These are phyloP conservation scores for Nothura maculosa DNA, from an alignment of 2,797 vertebrate genomes.

Conservation along the genomic window DNA sequence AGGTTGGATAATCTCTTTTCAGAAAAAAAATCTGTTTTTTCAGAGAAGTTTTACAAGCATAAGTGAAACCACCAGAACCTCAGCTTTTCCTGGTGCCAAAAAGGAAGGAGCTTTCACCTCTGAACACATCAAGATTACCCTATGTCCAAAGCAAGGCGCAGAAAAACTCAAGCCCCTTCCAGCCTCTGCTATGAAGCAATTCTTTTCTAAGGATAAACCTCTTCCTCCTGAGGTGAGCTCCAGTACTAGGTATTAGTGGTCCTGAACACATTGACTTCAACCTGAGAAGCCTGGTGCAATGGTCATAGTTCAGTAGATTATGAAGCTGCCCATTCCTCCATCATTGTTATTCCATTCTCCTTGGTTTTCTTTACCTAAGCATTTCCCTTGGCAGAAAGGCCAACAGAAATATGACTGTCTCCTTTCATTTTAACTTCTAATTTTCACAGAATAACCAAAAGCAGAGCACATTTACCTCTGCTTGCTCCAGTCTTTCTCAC, in stretches of 20 bases:
- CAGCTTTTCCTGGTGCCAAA: accelerated
- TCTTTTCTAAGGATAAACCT: not conserved
- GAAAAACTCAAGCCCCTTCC: not conserved
- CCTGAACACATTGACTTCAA: not conserved
- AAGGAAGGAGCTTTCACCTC: not conserved
- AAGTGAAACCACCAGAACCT: not conserved
- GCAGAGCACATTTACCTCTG: accelerated
- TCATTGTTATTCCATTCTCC: not conserved
- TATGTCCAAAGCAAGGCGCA: not conserved
- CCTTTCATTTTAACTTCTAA: not conserved
- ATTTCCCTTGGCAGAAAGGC: not conserved
- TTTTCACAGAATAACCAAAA: not conserved
- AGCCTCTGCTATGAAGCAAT: not conserved
- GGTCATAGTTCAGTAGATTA: accelerated
- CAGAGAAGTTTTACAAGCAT: not conserved
- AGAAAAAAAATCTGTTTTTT: not conserved
- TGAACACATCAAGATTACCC: accelerated
- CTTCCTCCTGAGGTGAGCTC: accelerated
- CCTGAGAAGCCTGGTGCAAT: not conserved
- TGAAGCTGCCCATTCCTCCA: not conserved
- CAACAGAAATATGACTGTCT: not conserved
- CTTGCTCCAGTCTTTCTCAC: not conserved
- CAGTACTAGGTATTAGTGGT: not conserved
- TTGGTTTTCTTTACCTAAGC: not conserved
- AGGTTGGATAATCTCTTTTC: not conserved